phyloP scores from a whole-genome alignment of 64 coral and sea anemone genomes.

The Montipora efflorescens region DNA sequence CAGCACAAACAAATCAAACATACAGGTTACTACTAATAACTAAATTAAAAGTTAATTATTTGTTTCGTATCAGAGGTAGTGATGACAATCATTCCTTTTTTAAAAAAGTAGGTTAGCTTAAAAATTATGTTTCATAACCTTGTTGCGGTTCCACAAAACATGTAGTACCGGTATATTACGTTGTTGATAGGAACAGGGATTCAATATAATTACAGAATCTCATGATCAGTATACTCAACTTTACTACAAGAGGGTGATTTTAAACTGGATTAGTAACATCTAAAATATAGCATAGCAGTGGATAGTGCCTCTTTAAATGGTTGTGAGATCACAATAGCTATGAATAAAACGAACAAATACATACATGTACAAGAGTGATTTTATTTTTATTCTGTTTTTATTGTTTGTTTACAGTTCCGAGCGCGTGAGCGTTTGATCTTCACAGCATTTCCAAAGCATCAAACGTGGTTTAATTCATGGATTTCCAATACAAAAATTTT shows the following conservation, averaged over 20 bases:
- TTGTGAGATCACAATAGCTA: background rate
- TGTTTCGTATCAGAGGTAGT: background rate
- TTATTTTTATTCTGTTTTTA: background rate
- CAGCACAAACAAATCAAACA: background rate
- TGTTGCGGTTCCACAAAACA: background rate
- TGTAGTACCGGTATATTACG: background rate
- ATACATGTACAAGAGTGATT: background rate
- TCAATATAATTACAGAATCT: background rate
- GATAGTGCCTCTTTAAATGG: background rate
- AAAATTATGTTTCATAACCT: background rate
- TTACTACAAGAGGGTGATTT: background rate
- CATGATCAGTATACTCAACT: background rate
- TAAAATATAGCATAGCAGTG: conserved; percentile 1
- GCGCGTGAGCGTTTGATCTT: background rate
- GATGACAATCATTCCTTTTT: background rate
- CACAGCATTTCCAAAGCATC: background rate
- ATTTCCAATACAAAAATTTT: background rate
- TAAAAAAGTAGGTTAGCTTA: background rate
- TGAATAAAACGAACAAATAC: background rate
- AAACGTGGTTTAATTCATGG: background rate
- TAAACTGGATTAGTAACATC: background rate
- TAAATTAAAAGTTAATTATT: background rate
- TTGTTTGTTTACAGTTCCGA: background rate
- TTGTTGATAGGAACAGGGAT: background rate
- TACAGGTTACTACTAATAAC: background rate